phyloP scores from a whole-genome alignment of 2,888 invertebrate species.

The Globia sparganii region DNA sequence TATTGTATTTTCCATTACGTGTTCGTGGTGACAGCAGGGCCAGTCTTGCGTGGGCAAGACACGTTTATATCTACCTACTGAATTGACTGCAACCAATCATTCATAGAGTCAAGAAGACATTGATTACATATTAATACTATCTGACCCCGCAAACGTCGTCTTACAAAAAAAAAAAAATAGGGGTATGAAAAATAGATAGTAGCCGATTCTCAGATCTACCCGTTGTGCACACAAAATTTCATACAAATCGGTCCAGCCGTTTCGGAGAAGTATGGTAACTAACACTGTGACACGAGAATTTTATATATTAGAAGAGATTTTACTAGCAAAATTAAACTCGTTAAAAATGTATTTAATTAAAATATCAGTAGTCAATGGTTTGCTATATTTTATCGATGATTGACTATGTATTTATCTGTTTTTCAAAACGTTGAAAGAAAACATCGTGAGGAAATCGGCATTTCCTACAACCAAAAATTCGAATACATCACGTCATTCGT shows the following conservation, averaged over 20 bases:
- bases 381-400: neutral
- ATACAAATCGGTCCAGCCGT: no score
- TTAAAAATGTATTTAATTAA: neutral
- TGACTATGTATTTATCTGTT: neutral
- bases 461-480: neutral
- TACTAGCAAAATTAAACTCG: neutral
- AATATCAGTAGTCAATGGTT: neutral
- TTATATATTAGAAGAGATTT: no score
- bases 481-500: neutral
- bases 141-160: no score
- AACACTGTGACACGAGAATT: no score
- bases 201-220: no score
- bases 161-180: no score
- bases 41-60: neutral
- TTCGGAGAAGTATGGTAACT: no score
- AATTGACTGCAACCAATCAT: neutral
- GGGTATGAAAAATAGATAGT: no score
- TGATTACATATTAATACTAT: neutral
- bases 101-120: neutral
- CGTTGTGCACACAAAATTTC: no score
- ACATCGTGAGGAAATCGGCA: neutral
- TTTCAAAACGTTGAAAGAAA: neutral
- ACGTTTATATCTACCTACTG: neutral
- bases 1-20: constrained; percentile 1
- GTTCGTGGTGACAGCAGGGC: neutral